Percentiles rank a stretch among this genome's conserved stretches.
These are phyloP conservation scores for Parnassius apollo DNA, from an alignment of 2,888 invertebrate genomes.

Conservation along the genomic window DNA sequence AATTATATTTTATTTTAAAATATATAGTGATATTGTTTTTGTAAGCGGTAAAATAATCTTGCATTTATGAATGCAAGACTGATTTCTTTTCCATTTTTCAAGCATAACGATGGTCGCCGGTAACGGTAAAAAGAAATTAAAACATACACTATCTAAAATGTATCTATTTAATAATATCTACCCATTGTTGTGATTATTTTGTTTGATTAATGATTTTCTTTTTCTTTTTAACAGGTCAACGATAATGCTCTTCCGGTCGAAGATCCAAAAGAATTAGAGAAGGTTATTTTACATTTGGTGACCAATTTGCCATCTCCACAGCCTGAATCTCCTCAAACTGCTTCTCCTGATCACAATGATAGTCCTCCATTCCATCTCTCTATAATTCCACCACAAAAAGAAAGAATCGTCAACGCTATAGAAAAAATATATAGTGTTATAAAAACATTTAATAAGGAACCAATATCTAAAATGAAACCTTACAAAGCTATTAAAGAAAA, in stretches of 20 bases:
- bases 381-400: slow-evolving; percentile 58
- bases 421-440: slow-evolving; percentile 61
- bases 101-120: too few species aligned
- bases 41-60: too few species aligned
- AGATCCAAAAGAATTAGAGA: slow-evolving; percentile 84
- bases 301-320: slow-evolving; percentile 56
- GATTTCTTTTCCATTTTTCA: too few species aligned
- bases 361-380: slow-evolving; percentile 36
- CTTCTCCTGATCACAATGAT: slow-evolving; percentile 1
- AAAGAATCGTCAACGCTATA: slow-evolving; percentile 60
- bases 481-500: not conserved
- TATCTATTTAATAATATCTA: too few species aligned
- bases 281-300: slow-evolving; percentile 84
- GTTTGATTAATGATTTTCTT: too few species aligned
- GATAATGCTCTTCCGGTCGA: slow-evolving; percentile 73
- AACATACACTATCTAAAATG: too few species aligned
- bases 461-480: not conserved
- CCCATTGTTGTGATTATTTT: too few species aligned
- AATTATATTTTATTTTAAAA: too few species aligned
- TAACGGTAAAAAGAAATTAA: too few species aligned
- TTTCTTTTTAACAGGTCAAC: slow-evolving; percentile 25
- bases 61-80: too few species aligned
- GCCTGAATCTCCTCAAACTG: slow-evolving; percentile 26
- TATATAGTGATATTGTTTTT: too few species aligned
- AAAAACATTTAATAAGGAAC: slow-evolving; percentile 31